Evolutionary conservation across 2,113 vertebrate species (phyloP).

Genomic region (Hippocampus mohnikei): DNA sequence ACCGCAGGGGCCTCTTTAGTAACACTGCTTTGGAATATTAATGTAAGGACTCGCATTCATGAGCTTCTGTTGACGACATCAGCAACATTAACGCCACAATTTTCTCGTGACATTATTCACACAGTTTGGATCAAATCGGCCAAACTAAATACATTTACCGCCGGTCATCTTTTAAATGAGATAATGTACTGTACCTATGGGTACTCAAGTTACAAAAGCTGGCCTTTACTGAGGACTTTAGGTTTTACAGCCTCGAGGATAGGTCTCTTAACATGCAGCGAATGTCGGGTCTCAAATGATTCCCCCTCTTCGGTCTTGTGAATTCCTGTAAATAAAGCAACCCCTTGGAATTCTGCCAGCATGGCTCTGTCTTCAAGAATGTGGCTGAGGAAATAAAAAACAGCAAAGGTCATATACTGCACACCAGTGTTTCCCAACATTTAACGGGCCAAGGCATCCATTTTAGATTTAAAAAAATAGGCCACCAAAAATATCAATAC

Average conservation of each 20-base stretch:
- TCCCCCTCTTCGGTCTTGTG: neutral
- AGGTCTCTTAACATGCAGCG: neutral
- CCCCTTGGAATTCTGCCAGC: neutral
- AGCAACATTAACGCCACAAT: neutral
- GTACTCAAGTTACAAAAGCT: neutral
- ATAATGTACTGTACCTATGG: neutral
- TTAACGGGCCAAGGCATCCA: neutral
- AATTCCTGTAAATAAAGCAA: neutral
- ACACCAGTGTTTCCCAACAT: neutral
- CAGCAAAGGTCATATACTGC: neutral
- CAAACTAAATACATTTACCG: neutral
- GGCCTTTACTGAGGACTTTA: neutral
- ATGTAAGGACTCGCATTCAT: conserved; percentile 18
- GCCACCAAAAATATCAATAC: neutral
- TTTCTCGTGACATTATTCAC: conserved; percentile 1
- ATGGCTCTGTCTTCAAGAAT: neutral
- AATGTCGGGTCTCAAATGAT: neutral
- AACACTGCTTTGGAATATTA: conserved; percentile 27
- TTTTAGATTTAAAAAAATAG: neutral
- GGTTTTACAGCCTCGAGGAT: neutral
- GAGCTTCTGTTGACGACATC: conserved; percentile 17
- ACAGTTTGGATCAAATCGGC: neutral
- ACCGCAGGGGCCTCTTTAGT: conserved; percentile 26
- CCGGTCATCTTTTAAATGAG: neutral
- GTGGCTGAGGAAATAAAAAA: neutral